Base-by-base conservation (phyloP, 2,113 vertebrate genomes). In the Ciconia boyciana region DNA sequence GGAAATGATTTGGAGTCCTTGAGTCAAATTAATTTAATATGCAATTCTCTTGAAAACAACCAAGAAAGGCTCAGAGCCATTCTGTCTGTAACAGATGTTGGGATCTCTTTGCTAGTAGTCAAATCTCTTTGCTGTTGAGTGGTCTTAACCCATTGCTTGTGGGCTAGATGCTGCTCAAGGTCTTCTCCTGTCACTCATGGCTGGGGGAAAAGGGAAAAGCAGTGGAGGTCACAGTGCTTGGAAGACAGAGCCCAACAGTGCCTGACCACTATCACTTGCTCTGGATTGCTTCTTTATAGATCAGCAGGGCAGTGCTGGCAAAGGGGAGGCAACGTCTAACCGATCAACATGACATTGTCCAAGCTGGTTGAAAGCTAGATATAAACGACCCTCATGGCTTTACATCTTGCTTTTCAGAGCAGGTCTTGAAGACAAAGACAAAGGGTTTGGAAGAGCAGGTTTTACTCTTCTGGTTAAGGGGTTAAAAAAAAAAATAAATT, bases 261-360 rank as follows among this genome's bases (percentile, higher is more conserved):
- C 55, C 34, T 41, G 49, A n/a, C 13, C 32, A 10, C 41, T 65
- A 3, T 39, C 12, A 13, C 49, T 77, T 1, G 0, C 5, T 64
- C 34, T 20, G 36, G 17, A 26, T 84, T 79, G 4, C 39, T 72
- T 26, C 6, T 44, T 54, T 58, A 24, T 22, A 22, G 46, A 86
- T 70, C 41, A 68, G 26, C 29, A 76, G 57, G 65, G 12, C 20
- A 65, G 20, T 41, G 36, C 21, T 70, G 10, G 76, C 25, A 76
- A 88, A 88, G 21, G 6, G 19, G 18, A 52, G 29, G 25, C 13
- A 72, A 41, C 18, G 58, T 25, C n/a, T 57, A 83, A 48, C 5
- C 1, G 2, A 51, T 64, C 34, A 77, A 34, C 24, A 52, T 25
- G 46, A 44, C 34, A 29, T 41, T 62, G 46, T 44, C 41, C 62